These are phyloP conservation scores for Athene cunicularia DNA, from an alignment of 2,113 vertebrate species.

Conservation along the genomic window DNA sequence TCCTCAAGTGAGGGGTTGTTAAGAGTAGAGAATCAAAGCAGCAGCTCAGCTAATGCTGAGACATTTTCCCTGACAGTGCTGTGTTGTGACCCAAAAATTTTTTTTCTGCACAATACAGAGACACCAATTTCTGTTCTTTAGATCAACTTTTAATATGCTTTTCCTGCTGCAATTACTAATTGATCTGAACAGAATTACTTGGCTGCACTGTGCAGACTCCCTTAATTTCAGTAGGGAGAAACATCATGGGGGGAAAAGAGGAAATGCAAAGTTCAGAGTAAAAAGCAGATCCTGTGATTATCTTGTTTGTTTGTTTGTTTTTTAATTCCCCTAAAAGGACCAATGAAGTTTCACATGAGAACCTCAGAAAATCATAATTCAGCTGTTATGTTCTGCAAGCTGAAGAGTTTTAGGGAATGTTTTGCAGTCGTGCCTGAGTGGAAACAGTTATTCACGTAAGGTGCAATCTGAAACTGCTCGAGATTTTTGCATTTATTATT, in stretches of 20 bases:
- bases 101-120: neutral
- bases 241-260: neutral
- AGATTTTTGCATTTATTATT: neutral
- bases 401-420: neutral
- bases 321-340: neutral
- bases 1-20: neutral
- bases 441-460: neutral
- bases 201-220: neutral
- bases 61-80: neutral
- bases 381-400: neutral
- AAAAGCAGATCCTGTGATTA: neutral
- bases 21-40: neutral
- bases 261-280: neutral
- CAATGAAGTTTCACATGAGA: neutral
- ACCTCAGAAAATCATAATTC: neutral
- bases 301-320: neutral
- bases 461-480: neutral
- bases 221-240: neutral
- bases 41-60: neutral
- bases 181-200: neutral
- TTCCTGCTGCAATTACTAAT: neutral
- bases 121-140: neutral
- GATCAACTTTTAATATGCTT: neutral
- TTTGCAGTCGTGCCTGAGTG: neutral
- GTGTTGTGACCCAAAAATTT: neutral